These are phyloP conservation scores for Ophion obscuratus DNA, from an alignment of 2,888 invertebrate genomes.

Conservation along the genomic window DNA sequence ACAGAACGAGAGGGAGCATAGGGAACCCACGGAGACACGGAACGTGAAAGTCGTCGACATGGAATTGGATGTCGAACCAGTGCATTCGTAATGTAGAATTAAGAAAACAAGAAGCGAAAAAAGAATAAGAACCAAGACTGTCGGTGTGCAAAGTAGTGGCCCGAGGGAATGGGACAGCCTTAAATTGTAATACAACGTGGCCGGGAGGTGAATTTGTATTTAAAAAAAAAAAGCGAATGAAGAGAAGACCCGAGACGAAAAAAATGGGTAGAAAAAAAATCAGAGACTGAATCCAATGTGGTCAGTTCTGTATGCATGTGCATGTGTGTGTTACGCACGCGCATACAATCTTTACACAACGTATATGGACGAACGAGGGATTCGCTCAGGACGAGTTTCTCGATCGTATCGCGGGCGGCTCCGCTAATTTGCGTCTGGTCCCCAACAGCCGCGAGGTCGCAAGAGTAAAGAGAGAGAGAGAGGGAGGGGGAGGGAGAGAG, in stretches of 20 bases:
- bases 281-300: constrained; percentile 28
- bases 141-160: constrained; percentile 46
- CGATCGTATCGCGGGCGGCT: constrained; percentile 68
- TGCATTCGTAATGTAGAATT: constrained; percentile 27
- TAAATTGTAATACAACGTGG: constrained; percentile 65
- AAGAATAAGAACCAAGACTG: constrained; percentile 6
- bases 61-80: constrained; percentile 64
- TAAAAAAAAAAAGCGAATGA: constrained; percentile 7
- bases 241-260: constrained; percentile 8
- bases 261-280: constrained; percentile 34
- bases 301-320: constrained; percentile 30
- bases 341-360: too few relatives aligned
- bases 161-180: constrained; percentile 37
- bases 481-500: neutral
- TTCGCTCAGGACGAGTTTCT: constrained; percentile 64
- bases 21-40: neutral
- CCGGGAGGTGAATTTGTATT: constrained; percentile 39
- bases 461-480: constrained; percentile 31
- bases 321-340: constrained; percentile 11
- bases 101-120: neutral
- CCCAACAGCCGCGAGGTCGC: constrained; percentile 44
- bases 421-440: constrained; percentile 71
- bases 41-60: constrained; percentile 56
- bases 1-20: neutral
- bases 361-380: constrained; percentile 43